A percentile compares a stretch with the other conserved stretches of the same genome.
Evolutionary conservation across 2,888 invertebrate species (phyloP).

Genomic region (Thereva nobilitata): DNA sequence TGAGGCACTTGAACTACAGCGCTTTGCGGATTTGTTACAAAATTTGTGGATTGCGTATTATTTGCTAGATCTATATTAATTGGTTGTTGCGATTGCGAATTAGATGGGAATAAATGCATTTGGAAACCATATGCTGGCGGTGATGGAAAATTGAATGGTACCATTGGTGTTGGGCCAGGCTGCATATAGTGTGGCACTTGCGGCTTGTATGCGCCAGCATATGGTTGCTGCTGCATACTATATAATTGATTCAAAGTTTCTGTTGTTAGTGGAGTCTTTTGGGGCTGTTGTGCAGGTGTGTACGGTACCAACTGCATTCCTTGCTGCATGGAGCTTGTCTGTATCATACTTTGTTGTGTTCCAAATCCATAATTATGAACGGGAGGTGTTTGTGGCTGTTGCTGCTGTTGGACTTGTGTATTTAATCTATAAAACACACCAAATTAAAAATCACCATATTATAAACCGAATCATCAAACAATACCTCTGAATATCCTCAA

Average conservation of each 20-base stretch:
- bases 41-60: background rate
- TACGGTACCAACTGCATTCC: conserved; percentile 48
- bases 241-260: conserved; percentile 55
- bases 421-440: conserved; percentile 35
- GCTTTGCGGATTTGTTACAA: conserved; percentile 42
- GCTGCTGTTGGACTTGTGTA: conserved; percentile 17
- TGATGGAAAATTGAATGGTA: conserved; percentile 45
- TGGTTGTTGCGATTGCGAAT: conserved; percentile 5
- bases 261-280: conserved; percentile 53
- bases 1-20: conserved; percentile 29
- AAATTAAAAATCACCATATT: background rate
- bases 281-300: conserved; percentile 44
- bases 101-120: conserved; percentile 40
- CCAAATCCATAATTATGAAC: conserved; percentile 47
- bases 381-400: conserved; percentile 32
- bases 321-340: conserved; percentile 7
- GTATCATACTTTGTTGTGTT: conserved; percentile 43
- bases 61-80: conserved; percentile 21
- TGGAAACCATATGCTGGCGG: conserved; percentile 49
- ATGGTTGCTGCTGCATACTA: conserved; percentile 49
- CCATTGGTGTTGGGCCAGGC: conserved; percentile 35
- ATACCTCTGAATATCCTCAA: conserved; percentile 64
- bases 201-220: conserved; percentile 21
- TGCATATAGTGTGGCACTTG: background rate
- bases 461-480: conserved; percentile 11